Percentiles rank a stretch among this genome's conserved stretches.
Evolutionary conservation across 2,888 invertebrate genomes (phyloP).

Genomic region (Coenonympha arcania): DNA sequence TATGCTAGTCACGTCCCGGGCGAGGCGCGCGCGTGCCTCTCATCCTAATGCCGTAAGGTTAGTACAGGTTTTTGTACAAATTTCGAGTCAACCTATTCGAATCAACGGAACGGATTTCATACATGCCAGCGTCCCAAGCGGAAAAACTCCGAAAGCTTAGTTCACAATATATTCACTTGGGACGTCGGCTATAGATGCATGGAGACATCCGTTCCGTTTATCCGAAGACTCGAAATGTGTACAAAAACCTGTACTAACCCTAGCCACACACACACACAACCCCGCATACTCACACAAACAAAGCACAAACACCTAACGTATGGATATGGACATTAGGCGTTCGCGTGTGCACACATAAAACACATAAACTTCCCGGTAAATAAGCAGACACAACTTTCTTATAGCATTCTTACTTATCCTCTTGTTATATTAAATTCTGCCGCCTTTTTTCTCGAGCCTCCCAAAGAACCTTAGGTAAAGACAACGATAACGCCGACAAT

Average conservation of each 20-base stretch:
- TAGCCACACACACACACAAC: constrained; percentile 62
- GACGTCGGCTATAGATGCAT: too few relatives aligned
- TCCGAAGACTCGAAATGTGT: too few relatives aligned
- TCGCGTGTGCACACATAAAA: constrained; percentile 54
- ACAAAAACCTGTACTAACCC: too few relatives aligned
- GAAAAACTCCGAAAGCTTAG: too few relatives aligned
- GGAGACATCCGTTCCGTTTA: too few relatives aligned
- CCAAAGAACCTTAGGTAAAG: too few relatives aligned
- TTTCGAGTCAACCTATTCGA: too few relatives aligned
- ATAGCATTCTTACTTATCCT: constrained; percentile 62
- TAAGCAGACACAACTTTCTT: constrained; percentile 67
- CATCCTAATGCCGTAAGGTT: constrained; percentile 70
- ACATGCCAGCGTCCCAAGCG: too few relatives aligned
- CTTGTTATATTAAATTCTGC: constrained; percentile 68
- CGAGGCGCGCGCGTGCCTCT: constrained; percentile 69
- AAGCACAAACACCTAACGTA: constrained; percentile 50
- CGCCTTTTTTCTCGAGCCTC: constrained; percentile 51
- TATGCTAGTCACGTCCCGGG: constrained; percentile 73
- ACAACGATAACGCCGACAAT: constrained; percentile 48
- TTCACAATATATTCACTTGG: too few relatives aligned
- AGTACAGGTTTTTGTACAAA: too few relatives aligned
- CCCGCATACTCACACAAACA: constrained; percentile 46
- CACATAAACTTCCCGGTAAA: constrained; percentile 71
- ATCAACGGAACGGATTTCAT: too few relatives aligned
- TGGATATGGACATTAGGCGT: constrained; percentile 37